These are phyloP conservation scores for Synergus laeviventris DNA, from an alignment of 2,888 invertebrate species.

Conservation along the genomic window DNA sequence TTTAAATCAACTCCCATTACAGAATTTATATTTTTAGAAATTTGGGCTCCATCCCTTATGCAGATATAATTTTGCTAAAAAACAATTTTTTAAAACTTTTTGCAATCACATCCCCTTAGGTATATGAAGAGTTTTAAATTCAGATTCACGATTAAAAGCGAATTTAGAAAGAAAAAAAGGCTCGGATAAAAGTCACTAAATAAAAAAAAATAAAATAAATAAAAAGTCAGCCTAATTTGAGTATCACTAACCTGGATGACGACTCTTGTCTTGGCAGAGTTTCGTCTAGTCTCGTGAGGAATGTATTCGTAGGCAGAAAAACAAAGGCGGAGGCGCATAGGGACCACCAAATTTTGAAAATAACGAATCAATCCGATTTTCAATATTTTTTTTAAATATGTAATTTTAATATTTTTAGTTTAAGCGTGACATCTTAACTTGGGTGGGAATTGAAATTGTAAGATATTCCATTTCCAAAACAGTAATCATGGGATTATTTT, in stretches of 20 bases:
- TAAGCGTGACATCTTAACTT: no score
- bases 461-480: no score
- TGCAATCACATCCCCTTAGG: no score
- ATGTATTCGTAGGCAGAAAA: conserved; percentile 42
- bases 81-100: no score
- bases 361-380: background rate
- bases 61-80: no score
- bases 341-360: background rate
- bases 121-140: background rate
- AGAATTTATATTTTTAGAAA: no score
- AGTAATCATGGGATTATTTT: no score
- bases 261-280: conserved; percentile 53
- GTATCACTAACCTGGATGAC: conserved; percentile 49
- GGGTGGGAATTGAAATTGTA: no score
- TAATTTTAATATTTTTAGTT: no score
- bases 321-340: conserved; percentile 10
- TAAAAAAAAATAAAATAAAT: background rate
- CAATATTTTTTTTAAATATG: no score
- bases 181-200: background rate
- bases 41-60: no score
- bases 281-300: conserved; percentile 46
- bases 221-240: conserved; percentile 49
- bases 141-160: background rate
- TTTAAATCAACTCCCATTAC: no score
- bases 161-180: background rate